Evolutionary conservation across 2,797 vertebrate species (phyloP), one percentile per base, ranked within the genome.

Genomic region (Crax fasciolata): DNA sequence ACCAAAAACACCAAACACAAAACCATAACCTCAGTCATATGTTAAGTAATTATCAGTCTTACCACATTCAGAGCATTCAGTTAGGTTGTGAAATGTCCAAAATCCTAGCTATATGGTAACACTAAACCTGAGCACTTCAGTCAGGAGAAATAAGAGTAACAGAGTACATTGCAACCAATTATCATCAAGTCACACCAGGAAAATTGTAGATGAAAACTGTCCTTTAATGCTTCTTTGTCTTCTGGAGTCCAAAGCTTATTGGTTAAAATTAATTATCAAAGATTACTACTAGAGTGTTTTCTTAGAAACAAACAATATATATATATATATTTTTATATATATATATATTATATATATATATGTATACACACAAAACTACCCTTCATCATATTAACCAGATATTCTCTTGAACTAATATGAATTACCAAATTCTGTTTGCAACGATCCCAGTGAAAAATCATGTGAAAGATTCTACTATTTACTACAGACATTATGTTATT

Each of bases 311-410:
- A 8, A 52, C 61, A 17, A 4, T 11, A n/a, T 44, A 35, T 25
- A 4, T 23, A 24, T 24, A 24, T n/a, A n/a, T n/a, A n/a, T n/a
- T n/a, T n/a, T n/a, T n/a, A n/a, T n/a, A 4, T 11, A n/a, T 44
- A 35, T 25, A 4, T 23, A 24, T 24, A 24, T n/a, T n/a, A n/a
- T n/a, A n/a, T n/a, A 4, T 11, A n/a, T 44, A 35, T 25, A 4
- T 23, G 12, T 24, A 24, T 23, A 49, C 23, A 24, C 49, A 51
- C 13, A 15, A 13, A 24, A 21, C 48, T 49, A 49, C 48, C 49
- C 24, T 27, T 54, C 28, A 66, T 61, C 19, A 72, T 78, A 82
- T 52, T 35, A 85, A 90, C 81, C 58, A 54, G n/a, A 71, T 83
- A 51, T 44, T 46, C 7, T 66, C 27, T 80, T 80, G 82, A 52